phyloP scores from a whole-genome alignment of 2,113 vertebrate species.

The Willisornis vidua region DNA sequence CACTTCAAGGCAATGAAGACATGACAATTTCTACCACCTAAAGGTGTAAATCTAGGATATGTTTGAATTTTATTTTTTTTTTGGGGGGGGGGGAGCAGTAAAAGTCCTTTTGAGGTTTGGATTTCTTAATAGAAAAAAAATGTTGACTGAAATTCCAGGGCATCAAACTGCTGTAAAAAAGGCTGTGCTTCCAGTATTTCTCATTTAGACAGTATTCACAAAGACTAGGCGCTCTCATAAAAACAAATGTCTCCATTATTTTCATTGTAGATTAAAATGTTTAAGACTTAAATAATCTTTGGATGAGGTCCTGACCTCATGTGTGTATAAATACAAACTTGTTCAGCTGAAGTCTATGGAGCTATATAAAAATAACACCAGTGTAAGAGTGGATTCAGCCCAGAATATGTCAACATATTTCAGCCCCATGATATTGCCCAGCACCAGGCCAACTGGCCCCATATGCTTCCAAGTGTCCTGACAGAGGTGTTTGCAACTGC shows the following conservation, averaged over 20 bases:
- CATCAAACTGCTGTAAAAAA: neutral
- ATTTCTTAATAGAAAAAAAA: neutral
- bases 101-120: neutral
- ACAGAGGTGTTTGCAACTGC: slow-evolving; percentile 31
- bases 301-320: neutral
- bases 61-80: neutral
- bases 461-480: slow-evolving; percentile 34
- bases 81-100: neutral
- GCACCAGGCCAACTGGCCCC: neutral
- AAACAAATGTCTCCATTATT: slow-evolving; percentile 15
- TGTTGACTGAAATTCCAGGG: neutral
- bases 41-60: neutral
- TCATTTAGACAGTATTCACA: neutral
- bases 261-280: slow-evolving; percentile 3
- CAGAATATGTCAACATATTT: slow-evolving; percentile 19
- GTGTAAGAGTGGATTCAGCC: neutral
- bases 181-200: neutral
- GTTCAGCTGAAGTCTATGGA: neutral
- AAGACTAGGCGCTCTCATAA: neutral
- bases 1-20: neutral
- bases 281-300: slow-evolving; percentile 31
- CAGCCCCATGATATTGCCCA: neutral
- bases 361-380: neutral
- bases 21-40: neutral
- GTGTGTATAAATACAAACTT: slow-evolving; percentile 19